A percentile compares a stretch with the other conserved stretches of the same genome.
These are phyloP conservation scores for Toxotes lorentzi DNA, from an alignment of 2,797 vertebrate species.

Conservation along the genomic window DNA sequence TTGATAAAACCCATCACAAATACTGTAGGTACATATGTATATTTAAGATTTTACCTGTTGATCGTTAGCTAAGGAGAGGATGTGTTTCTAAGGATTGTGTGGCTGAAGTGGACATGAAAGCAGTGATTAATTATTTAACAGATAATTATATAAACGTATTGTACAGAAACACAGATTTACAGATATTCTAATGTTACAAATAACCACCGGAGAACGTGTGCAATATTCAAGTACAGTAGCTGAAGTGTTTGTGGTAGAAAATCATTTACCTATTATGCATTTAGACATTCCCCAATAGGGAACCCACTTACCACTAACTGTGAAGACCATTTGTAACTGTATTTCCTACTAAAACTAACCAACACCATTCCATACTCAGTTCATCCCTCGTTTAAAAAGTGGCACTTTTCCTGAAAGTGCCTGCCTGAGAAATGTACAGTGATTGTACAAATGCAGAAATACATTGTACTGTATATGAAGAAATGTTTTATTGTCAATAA, in stretches of 20 bases:
- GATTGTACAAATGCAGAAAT: slow-evolving; percentile 44
- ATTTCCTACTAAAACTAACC: slow-evolving; percentile 21
- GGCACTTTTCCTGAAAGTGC: slow-evolving; percentile 32
- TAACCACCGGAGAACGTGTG: slow-evolving; percentile 5
- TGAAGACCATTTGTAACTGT: slow-evolving; percentile 45
- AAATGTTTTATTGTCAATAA: slow-evolving; percentile 65
- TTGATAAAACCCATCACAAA: slow-evolving; percentile 23
- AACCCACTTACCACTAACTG: slow-evolving; percentile 43
- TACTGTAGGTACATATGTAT: slow-evolving; percentile 18
- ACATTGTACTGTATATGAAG: slow-evolving; percentile 46
- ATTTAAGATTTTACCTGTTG: slow-evolving; percentile 49
- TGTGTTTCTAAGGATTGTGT: slow-evolving; percentile 45
- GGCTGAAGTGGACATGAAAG: slow-evolving; percentile 42
- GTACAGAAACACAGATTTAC: slow-evolving; percentile 39
- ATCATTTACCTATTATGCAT: slow-evolving; percentile 37
- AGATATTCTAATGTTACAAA: slow-evolving; percentile 37
- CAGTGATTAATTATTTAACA: slow-evolving; percentile 54
- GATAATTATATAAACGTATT: slow-evolving; percentile 14
- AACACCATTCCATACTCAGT: slow-evolving; percentile 47
- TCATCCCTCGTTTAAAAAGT: slow-evolving; percentile 27
- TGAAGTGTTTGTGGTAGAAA: slow-evolving; percentile 17
- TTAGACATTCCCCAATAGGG: slow-evolving; percentile 48
- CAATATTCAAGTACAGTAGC: slow-evolving; percentile 26
- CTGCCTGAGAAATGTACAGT: slow-evolving; percentile 49
- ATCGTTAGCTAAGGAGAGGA: slow-evolving; percentile 28